Evolutionary conservation across 2,888 invertebrate genomes (phyloP), one percentile per base, ranked within the genome.

Genomic region (Eupithecia inturbata): DNA sequence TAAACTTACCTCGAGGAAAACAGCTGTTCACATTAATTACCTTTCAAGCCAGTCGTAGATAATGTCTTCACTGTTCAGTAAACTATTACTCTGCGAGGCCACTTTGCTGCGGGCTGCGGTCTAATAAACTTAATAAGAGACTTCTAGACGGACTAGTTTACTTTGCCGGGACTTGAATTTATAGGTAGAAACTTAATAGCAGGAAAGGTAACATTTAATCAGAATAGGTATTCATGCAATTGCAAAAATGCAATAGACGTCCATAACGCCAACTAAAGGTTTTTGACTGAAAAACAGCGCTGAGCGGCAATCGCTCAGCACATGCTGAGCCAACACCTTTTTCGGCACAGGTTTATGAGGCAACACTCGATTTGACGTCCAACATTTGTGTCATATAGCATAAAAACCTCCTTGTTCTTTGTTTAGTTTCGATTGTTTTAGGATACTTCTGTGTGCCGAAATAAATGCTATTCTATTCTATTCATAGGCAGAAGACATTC

Each of bases 111-210:
- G 33, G 33, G 75, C 70, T 68, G 70, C 28, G 70, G 57, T 36
- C 67, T 72, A 67, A 72, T 75, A 68, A 75, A 75, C 63, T 63
- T 67, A 75, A 72, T 70, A 72, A 64, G 63, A 72, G 53, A 75
- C 69, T 70, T 60, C 60, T 45, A 63, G 70, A 53, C 53, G 12
- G 62, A 62, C 63, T 67, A 68, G 72, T 72, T 68, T 67, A 70
- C 70, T 68, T 70, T 68, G 26, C 10, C 45, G 22, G 39, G 63
- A 19, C 63, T 53, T 68, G 53, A 74, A 68, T 57, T 53, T 67
- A 67, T 70, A 53, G 31, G 10, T 26, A 36, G 36, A 62, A 33
- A 64, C 63, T 64, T 33, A 12, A 19, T 63, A 28, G 60, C 31
- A 36, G 63, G 63, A 63, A 63, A n/a, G 31, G 63, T 36, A 33